Evolutionary conservation across 2,888 invertebrate genomes (phyloP).

Genomic region (Heliconius ismenius): DNA sequence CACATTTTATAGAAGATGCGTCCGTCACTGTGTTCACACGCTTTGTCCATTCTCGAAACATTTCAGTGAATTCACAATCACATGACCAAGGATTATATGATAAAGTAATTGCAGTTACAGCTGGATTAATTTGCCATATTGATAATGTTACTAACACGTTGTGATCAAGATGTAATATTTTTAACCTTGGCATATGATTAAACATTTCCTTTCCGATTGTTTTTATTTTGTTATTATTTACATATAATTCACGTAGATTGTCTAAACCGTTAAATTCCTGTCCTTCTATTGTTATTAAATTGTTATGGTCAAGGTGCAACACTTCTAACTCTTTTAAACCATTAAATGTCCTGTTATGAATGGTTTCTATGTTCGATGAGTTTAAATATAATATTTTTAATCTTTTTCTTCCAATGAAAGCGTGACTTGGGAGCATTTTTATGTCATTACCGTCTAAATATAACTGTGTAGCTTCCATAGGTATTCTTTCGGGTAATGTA

Average conservation of each 20-base stretch:
- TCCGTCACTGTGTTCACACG: conserved; percentile 86
- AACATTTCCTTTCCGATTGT: conserved; percentile 88
- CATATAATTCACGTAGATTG: conserved; percentile 85
- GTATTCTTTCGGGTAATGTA: conserved; percentile 89
- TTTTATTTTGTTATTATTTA: conserved; percentile 88
- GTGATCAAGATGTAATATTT: conserved; percentile 86
- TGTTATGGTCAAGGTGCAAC: conserved; percentile 88
- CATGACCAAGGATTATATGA: conserved; percentile 91
- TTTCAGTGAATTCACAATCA: conserved; percentile 89
- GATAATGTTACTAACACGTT: conserved; percentile 86
- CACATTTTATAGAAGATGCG: conserved; percentile 84
- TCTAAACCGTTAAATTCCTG: conserved; percentile 91
- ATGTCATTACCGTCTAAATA: conserved; percentile 93
- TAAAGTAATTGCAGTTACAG: conserved; percentile 84
- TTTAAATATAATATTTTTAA: conserved; percentile 89
- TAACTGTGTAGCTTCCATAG: conserved; percentile 94
- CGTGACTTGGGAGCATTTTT: conserved; percentile 88
- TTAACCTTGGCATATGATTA: conserved; percentile 83
- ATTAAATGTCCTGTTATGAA: conserved; percentile 92
- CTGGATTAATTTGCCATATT: conserved; percentile 86
- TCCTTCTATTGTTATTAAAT: conserved; percentile 85
- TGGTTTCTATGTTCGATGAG: conserved; percentile 88
- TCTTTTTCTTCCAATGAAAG: conserved; percentile 92
- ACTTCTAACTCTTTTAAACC: conserved; percentile 89
- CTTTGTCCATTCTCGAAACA: conserved; percentile 89